Percentiles rank a stretch among this genome's conserved stretches.
These are phyloP conservation scores for Conger conger DNA, from an alignment of 2,113 vertebrate genomes.

Conservation along the genomic window DNA sequence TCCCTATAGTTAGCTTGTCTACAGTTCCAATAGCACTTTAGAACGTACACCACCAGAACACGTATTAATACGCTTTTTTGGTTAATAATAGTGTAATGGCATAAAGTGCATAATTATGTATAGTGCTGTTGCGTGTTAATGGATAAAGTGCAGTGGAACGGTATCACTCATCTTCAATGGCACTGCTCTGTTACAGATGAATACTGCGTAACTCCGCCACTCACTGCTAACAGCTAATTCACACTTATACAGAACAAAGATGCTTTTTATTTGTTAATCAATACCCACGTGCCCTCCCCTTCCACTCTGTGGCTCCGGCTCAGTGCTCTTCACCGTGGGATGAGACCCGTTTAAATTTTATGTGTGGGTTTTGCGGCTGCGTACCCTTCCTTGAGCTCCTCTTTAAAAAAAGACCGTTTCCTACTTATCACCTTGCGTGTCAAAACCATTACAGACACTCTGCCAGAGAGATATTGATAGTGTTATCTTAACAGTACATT, in stretches of 20 bases:
- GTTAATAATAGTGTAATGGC: not conserved
- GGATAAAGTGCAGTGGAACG: not conserved
- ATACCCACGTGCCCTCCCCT: not conserved
- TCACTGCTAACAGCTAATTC: not conserved
- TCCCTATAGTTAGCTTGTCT: too few species aligned
- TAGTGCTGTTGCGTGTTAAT: not conserved
- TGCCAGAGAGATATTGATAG: constrained; percentile 49
- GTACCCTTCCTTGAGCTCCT: not conserved
- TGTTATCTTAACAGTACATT: constrained; percentile 67
- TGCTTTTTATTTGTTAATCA: not conserved
- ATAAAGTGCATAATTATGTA: not conserved
- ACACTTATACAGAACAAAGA: not conserved
- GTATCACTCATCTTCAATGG: not conserved
- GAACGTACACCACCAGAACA: not conserved
- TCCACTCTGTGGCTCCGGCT: not conserved
- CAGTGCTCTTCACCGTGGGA: not conserved
- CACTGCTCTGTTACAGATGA: not conserved
- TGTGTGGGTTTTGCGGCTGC: not conserved
- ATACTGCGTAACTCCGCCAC: too few species aligned
- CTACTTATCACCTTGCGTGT: not conserved
- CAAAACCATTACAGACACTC: constrained; percentile 1
- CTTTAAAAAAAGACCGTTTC: not conserved
- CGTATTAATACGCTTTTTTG: not conserved
- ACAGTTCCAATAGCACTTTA: too few species aligned
- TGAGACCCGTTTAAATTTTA: not conserved